Evolutionary conservation across 2,797 vertebrate genomes (phyloP).

Genomic region (Sebastes iracundus): DNA sequence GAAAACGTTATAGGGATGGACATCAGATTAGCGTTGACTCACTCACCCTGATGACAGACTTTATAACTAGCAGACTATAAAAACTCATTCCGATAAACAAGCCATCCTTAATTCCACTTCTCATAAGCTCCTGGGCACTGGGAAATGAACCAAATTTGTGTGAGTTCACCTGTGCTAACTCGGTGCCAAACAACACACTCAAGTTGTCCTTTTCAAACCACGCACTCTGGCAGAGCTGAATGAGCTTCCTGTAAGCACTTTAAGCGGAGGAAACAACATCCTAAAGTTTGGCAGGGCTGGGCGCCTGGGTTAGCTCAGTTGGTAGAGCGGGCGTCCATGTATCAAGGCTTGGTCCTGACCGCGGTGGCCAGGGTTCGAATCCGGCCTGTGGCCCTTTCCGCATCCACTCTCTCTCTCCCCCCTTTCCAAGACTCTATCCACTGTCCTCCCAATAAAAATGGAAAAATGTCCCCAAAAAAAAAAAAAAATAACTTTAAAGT

Average conservation of each 20-base stretch:
- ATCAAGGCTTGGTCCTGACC: no score
- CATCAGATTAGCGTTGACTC: neutral
- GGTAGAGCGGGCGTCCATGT: no score
- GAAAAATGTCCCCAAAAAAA: no score
- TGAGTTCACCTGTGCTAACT: neutral
- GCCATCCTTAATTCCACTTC: constrained; percentile 5
- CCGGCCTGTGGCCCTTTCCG: no score
- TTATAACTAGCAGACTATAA: neutral
- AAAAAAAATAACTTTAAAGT: no score
- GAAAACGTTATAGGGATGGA: neutral
- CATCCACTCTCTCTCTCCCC: no score
- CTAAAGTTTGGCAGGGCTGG: neutral
- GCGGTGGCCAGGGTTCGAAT: no score
- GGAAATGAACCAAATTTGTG: constrained; percentile 1
- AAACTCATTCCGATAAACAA: constrained; percentile 3
- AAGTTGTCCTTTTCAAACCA: neutral
- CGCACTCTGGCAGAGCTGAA: neutral
- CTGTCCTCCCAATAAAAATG: no score
- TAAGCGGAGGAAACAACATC: neutral
- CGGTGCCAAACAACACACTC: neutral
- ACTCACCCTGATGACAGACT: neutral
- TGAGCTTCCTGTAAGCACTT: neutral
- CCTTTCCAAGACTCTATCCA: no score
- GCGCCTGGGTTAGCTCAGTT: no score
- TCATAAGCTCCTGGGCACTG: neutral